Conservation (phyloP, 2,113 vertebrate species). For the Alectura lathami region DNA sequence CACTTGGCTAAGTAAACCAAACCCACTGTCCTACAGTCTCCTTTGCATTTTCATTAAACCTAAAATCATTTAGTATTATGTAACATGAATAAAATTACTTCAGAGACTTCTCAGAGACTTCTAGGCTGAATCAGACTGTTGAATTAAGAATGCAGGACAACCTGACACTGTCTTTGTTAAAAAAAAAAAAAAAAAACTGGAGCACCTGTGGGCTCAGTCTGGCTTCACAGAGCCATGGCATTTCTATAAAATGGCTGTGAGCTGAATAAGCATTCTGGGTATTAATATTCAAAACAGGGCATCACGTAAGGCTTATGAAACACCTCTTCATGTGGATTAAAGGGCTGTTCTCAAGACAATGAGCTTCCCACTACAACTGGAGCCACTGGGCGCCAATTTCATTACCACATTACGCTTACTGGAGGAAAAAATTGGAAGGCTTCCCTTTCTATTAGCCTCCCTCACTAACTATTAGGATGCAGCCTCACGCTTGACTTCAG, state of each 20-base stretch:
- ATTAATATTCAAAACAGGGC: slow-evolving; percentile 63
- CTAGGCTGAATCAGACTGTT: slow-evolving; percentile 32
- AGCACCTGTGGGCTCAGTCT: background rate
- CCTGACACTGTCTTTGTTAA: background rate
- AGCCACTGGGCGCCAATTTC: slow-evolving; percentile 31
- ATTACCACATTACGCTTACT: slow-evolving; percentile 36
- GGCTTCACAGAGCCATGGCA: background rate
- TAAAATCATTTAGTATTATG: slow-evolving; percentile 50
- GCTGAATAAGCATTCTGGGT: slow-evolving; percentile 25
- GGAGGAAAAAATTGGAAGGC: background rate
- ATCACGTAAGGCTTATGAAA: slow-evolving; percentile 50
- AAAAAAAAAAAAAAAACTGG: background rate
- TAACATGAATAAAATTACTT: slow-evolving; percentile 33
- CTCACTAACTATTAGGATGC: slow-evolving; percentile 34
- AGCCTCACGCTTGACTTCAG: slow-evolving; percentile 26
- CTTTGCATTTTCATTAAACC: slow-evolving; percentile 43
- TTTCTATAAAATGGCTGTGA: slow-evolving; percentile 38
- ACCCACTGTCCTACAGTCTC: slow-evolving; percentile 10
- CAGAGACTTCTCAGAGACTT: slow-evolving; percentile 21
- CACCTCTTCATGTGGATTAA: slow-evolving; percentile 47
- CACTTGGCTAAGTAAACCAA: slow-evolving; percentile 38
- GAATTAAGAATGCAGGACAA: slow-evolving; percentile 42
- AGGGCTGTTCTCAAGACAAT: slow-evolving; percentile 21
- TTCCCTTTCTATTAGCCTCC: slow-evolving; percentile 34
- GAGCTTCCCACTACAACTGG: slow-evolving; percentile 12